Evolutionary conservation across 1,140 invertebrate genomes (phyloP), one percentile per base, ranked within the genome.

Genomic region (Grapholita molesta): DNA sequence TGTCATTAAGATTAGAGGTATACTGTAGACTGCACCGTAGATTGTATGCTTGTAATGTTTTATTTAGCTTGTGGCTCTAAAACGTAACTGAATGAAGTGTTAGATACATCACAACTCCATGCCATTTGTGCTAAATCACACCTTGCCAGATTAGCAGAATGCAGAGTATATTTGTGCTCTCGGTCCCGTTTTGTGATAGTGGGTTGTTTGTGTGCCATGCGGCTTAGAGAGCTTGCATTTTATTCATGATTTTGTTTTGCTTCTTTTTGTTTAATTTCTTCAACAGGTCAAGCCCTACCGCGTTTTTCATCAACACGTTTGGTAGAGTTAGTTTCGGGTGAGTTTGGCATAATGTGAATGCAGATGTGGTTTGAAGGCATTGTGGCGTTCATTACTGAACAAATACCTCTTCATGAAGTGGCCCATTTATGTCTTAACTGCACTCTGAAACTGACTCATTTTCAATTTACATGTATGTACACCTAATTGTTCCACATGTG

Each of bases 271-370:
- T 86, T 90, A 87, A 91, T 94, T 93, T 93, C 93, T 95, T 93
- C 94, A 95, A 94, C 93, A 94, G 94, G 92, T 94, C 93, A 93
- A 93, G 93, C 91, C 93, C 94, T 89, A 93, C 94, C 92, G 91
- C 93, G 93, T 94, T 94, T 95, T 93, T 95, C 93, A 94, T 93
- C 93, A 93, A 94, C 93, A 94, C 94, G 86, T 93, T 95, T 93
- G 85, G 86, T 92, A 92, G 90, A 88, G 94, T 94, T 92, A 94
- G 94, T 90, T 94, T 95, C 92, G 95, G 94, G 95, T 95, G 94
- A 94, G 95, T 95, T 89, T 89, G 84, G 89, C 83, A 87, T 91
- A 90, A 86, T 84, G 81, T 82, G 89, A 89, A 88, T 89, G 87
- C 86, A 80, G 80, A 87, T 85, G 83, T 89, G 85, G 86, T 86